Conservation (phyloP, 2,888 invertebrate species). For the Lepetodrilus schrolli region DNA sequence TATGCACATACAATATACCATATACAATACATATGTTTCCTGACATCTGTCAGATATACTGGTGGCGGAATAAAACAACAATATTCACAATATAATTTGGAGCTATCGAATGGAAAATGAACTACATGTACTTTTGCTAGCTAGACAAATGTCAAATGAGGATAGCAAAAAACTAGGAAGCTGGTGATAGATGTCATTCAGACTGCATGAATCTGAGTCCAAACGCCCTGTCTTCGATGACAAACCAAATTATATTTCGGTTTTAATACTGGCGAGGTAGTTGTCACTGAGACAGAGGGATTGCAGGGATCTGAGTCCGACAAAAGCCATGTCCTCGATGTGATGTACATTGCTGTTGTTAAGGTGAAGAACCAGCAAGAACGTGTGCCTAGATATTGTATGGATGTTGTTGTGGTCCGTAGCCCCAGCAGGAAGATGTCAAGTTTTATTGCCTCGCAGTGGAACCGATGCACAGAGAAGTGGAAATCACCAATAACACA, state of each 20-base stretch:
- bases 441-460: slow-evolving; percentile 50
- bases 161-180: slow-evolving; percentile 39
- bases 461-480: slow-evolving; percentile 39
- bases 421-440: slow-evolving; percentile 52
- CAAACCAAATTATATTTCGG: slow-evolving; percentile 41
- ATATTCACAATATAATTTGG: no score
- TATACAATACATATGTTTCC: no score
- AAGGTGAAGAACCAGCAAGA: slow-evolving; percentile 40
- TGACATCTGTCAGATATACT: no score
- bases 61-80: no score
- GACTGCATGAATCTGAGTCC: no score
- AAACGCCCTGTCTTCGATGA: slow-evolving; percentile 35
- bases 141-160: no score
- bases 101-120: no score
- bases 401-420: slow-evolving; percentile 58
- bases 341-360: slow-evolving; percentile 52
- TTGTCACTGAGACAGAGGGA: slow-evolving; percentile 50
- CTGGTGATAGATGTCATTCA: slow-evolving; percentile 43
- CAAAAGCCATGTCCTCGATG: slow-evolving; percentile 53
- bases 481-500: slow-evolving; percentile 45
- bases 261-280: slow-evolving; percentile 41
- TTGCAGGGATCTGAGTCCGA: slow-evolving; percentile 49
- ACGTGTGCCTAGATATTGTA: slow-evolving; percentile 35
- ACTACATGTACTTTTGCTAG: no score
- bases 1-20: no score